A percentile compares a stretch with the other conserved stretches of the same genome.
These are phyloP conservation scores for Parus major DNA, from an alignment of 2,113 vertebrate genomes.

Conservation along the genomic window DNA sequence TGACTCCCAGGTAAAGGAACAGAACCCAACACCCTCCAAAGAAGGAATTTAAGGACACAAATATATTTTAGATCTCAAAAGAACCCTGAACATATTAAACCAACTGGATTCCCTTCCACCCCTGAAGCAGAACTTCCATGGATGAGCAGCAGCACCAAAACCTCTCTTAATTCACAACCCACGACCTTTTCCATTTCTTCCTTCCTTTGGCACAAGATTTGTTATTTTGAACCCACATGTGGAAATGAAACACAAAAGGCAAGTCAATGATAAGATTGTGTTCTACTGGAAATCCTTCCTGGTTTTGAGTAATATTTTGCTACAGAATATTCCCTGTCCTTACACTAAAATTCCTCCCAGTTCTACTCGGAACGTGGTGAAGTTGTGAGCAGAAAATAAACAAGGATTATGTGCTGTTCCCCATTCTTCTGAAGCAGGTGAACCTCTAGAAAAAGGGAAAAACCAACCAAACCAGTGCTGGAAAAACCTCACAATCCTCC, in stretches of 20 bases:
- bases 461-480: background rate
- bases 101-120: background rate
- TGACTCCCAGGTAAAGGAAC: background rate
- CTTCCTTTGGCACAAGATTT: background rate
- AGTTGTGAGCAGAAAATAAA: background rate
- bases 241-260: background rate
- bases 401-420: background rate
- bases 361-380: fast-evolving
- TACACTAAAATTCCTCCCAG: background rate
- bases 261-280: background rate
- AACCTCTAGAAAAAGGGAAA: background rate
- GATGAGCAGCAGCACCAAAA: background rate
- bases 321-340: background rate
- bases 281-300: background rate
- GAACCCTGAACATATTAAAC: background rate
- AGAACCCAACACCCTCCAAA: background rate
- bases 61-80: background rate
- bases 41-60: background rate
- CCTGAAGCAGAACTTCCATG: background rate
- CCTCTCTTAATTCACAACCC: background rate
- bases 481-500: background rate
- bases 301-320: background rate
- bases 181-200: background rate
- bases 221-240: background rate
- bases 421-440: background rate